A percentile compares a stretch with the other conserved stretches of the same genome.
Evolutionary conservation across 2,888 invertebrate genomes (phyloP).

Genomic region (Plagodis pulveraria): DNA sequence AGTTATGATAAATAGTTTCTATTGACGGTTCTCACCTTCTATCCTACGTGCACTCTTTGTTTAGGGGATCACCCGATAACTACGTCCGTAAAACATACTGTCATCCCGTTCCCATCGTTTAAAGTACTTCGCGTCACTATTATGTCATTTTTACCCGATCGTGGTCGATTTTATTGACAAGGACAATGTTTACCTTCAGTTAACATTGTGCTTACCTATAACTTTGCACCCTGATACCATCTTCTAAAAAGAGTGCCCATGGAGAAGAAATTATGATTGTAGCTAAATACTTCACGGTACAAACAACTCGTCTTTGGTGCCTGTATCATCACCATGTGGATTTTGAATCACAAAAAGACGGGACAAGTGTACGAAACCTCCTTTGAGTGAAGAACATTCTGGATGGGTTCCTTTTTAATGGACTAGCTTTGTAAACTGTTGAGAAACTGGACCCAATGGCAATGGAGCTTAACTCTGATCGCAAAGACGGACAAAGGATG

Average conservation of each 20-base stretch:
- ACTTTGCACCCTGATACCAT: no score
- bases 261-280: constrained; percentile 56
- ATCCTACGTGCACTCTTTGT: no score
- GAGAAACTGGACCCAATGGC: constrained; percentile 83
- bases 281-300: constrained; percentile 89
- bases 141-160: no score
- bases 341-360: constrained; percentile 89
- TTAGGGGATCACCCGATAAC: no score
- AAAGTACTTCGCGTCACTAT: no score
- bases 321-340: constrained; percentile 91
- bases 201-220: no score
- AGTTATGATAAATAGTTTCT: no score
- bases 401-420: constrained; percentile 91
- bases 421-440: constrained; percentile 88
- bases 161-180: no score
- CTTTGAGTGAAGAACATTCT: constrained; percentile 72
- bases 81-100: no score
- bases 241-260: not conserved
- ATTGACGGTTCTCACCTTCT: no score
- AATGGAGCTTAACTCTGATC: constrained; percentile 85
- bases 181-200: no score
- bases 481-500: constrained; percentile 82
- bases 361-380: constrained; percentile 86
- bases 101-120: no score
- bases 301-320: constrained; percentile 88